phyloP scores from a whole-genome alignment of 2,113 vertebrate species.

The Halichoerus grypus region DNA sequence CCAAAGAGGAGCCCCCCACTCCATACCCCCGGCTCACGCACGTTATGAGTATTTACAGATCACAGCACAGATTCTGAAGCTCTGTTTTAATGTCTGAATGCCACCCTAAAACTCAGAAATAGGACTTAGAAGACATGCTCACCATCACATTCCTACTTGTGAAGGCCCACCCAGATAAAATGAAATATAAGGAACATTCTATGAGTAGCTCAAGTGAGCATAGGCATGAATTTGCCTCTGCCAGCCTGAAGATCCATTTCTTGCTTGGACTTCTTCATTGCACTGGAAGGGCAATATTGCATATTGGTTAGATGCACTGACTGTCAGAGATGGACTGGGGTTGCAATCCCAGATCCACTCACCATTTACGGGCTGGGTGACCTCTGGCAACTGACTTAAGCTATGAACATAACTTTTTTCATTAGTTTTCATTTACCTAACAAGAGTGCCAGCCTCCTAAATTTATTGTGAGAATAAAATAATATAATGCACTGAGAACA shows the following conservation, averaged over 20 bases:
- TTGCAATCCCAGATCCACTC: not conserved
- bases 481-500: not conserved
- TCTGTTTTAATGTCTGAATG: constrained; percentile 14
- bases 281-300: not conserved
- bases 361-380: not conserved
- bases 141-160: not conserved
- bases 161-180: constrained; percentile 3
- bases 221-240: not conserved
- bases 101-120: constrained; percentile 17
- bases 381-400: not conserved
- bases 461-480: not conserved
- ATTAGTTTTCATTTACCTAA: not conserved
- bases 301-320: not conserved
- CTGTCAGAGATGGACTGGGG: not conserved
- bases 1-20: not conserved
- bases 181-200: not conserved
- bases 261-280: not conserved
- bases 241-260: not conserved
- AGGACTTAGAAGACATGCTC: not conserved
- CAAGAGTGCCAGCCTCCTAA: not conserved
- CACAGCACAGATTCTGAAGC: constrained; percentile 4
- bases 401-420: not conserved
- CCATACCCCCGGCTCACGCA: not conserved
- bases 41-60: not conserved
- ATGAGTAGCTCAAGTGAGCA: not conserved